Conservation (phyloP, 2,113 vertebrate species). For the Caretta caretta region DNA sequence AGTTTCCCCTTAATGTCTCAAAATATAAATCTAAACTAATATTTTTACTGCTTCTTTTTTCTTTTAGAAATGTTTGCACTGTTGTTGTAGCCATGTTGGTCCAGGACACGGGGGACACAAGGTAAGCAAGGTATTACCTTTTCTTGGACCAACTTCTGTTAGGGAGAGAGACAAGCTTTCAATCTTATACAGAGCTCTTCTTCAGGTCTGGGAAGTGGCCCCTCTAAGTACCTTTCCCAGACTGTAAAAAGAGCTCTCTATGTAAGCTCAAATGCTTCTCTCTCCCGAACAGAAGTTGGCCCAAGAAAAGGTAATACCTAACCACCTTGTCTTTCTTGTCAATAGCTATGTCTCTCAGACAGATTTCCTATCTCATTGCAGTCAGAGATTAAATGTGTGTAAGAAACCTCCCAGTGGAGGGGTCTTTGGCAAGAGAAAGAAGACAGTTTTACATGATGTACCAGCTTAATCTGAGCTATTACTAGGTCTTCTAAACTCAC, state of each 20-base stretch:
- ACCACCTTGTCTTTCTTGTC: neutral
- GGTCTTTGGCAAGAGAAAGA: neutral
- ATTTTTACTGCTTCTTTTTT: neutral
- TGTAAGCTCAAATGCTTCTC: neutral
- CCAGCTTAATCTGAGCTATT: constrained; percentile 19
- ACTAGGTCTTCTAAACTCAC: neutral
- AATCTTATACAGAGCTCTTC: no score
- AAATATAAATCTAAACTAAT: neutral
- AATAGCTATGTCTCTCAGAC: neutral
- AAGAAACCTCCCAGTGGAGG: neutral
- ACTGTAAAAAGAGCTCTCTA: neutral
- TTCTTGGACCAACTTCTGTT: no score
- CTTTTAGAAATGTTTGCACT: neutral
- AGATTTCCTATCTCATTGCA: neutral
- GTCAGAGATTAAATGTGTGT: neutral
- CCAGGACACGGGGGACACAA: no score
- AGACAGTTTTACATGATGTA: constrained; percentile 2
- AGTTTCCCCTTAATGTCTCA: neutral
- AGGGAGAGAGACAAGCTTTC: no score
- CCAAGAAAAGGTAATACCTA: neutral
- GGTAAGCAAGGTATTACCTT: no score
- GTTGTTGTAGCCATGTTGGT: neutral
- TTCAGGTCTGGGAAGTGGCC: no score
- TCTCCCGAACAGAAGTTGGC: neutral
- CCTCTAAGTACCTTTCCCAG: no score